Conservation (phyloP, 2,113 vertebrate genomes). For the Melanerpes aurifrons region DNA sequence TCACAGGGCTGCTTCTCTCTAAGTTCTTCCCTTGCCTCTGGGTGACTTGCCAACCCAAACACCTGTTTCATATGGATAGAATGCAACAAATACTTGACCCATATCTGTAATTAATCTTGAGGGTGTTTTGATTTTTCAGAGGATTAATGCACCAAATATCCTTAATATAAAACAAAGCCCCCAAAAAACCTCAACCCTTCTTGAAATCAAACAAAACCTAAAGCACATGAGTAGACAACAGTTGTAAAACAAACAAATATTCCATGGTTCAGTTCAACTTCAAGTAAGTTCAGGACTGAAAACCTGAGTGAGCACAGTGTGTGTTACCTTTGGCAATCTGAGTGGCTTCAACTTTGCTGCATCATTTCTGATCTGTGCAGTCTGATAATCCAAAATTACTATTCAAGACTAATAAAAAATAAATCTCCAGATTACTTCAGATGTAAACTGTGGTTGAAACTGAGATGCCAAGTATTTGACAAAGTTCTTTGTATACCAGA, state of each 20-base stretch:
- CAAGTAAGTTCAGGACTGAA: neutral
- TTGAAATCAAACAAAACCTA: conserved; percentile 47
- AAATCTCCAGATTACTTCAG: conserved; percentile 26
- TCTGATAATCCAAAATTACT: conserved; percentile 48
- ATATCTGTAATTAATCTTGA: conserved; percentile 39
- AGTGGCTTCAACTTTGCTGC: neutral
- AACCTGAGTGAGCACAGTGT: conserved; percentile 44
- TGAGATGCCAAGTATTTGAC: neutral
- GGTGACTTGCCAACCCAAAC: conserved; percentile 40
- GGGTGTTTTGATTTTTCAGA: neutral
- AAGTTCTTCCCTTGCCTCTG: neutral
- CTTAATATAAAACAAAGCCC: conserved; percentile 21
- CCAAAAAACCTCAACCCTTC: neutral
- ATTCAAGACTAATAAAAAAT: conserved; percentile 52
- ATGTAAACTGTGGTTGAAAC: neutral
- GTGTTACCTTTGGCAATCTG: conserved; percentile 57
- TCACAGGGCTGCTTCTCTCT: neutral
- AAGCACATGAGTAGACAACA: conserved; percentile 54
- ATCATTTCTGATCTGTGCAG: conserved; percentile 35
- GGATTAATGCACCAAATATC: neutral
- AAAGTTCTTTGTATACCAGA: neutral
- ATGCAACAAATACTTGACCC: conserved; percentile 10
- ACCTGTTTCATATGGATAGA: conserved; percentile 1
- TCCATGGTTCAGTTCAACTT: conserved; percentile 35
- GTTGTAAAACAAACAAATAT: conserved; percentile 34